Conservation (phyloP, 2,797 vertebrate genomes). For the Hemitrygon akajei region DNA sequence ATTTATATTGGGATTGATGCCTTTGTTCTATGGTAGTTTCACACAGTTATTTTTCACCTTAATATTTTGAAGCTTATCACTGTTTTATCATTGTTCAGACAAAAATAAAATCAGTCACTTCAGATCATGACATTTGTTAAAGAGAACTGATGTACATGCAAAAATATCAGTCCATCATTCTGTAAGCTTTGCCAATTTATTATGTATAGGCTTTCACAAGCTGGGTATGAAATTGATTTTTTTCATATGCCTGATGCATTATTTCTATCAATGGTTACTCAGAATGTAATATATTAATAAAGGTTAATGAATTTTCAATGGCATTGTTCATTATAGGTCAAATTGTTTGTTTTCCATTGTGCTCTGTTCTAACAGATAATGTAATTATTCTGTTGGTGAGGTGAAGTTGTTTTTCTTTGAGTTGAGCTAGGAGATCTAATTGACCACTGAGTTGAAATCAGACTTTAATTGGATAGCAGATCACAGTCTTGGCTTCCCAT, state of each 20-base stretch:
- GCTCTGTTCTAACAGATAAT: neutral
- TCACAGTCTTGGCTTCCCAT: neutral
- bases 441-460: neutral
- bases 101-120: neutral
- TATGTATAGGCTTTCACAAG: neutral
- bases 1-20: neutral
- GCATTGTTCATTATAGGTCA: neutral
- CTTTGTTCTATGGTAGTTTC: neutral
- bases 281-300: conserved; percentile 15
- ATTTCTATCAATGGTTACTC: neutral
- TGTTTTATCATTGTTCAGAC: neutral
- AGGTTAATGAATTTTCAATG: neutral
- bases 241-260: neutral
- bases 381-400: neutral
- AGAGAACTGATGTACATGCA: neutral
- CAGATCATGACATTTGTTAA: neutral
- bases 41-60: neutral
- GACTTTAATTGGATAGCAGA: neutral
- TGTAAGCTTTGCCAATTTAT: conserved; percentile 13
- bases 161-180: conserved; percentile 12
- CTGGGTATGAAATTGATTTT: conserved; percentile 1
- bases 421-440: neutral
- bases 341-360: neutral
- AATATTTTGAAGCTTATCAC: neutral
- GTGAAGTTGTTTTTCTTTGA: neutral